Evolutionary conservation across 2,113 vertebrate genomes (phyloP).

Genomic region (Pelvicachromis taeniatus): DNA sequence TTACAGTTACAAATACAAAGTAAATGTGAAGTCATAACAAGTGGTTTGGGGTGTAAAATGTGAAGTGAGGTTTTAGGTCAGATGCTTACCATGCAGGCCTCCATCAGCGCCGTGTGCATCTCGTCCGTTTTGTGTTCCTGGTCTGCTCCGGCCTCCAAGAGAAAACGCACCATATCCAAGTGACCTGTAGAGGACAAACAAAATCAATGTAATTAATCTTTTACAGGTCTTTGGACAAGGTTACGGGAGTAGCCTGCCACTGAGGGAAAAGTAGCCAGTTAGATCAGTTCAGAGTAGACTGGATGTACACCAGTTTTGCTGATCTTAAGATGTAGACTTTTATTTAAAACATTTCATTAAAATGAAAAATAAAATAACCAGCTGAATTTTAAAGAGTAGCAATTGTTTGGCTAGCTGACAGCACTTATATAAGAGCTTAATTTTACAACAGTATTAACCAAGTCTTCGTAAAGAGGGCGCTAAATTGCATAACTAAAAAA

Average conservation of each 20-base stretch:
- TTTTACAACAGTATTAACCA: neutral
- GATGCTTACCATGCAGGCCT: slow-evolving; percentile 97
- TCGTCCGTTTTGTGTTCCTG: slow-evolving; percentile 99
- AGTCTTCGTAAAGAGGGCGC: neutral
- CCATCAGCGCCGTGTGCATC: slow-evolving; percentile 99
- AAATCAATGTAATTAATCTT: neutral
- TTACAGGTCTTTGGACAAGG: neutral
- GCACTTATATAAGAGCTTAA: neutral
- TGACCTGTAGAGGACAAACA: slow-evolving; percentile 79
- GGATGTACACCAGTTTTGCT: neutral
- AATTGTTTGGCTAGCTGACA: neutral
- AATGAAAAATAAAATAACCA: neutral
- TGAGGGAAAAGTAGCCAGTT: neutral
- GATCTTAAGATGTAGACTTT: neutral
- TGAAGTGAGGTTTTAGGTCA: slow-evolving; percentile 28
- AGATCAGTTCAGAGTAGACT: neutral
- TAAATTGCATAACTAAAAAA: neutral
- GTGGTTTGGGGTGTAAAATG: neutral
- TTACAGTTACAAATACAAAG: neutral
- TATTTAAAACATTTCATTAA: neutral
- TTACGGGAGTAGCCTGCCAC: neutral
- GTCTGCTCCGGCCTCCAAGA: slow-evolving; percentile 97
- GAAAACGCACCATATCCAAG: slow-evolving; percentile 98
- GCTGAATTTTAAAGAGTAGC: neutral
- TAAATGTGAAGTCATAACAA: neutral